These are phyloP conservation scores for Ectropis grisescens DNA, from an alignment of 1,140 invertebrate genomes.

Conservation along the genomic window DNA sequence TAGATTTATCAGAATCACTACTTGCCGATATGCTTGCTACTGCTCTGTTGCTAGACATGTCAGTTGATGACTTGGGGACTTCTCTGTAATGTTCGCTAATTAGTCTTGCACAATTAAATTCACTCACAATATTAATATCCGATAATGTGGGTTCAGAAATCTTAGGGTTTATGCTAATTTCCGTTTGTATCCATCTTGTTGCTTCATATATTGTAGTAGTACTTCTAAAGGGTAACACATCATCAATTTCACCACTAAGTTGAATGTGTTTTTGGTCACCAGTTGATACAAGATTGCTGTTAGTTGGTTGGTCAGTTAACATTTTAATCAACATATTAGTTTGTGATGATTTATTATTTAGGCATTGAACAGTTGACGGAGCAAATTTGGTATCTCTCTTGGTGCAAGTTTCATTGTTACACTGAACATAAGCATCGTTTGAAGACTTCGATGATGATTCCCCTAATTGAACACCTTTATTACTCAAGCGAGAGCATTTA, in stretches of 20 bases:
- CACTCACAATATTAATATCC: slow-evolving; percentile 43
- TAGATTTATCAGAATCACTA: too few species aligned
- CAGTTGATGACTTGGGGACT: slow-evolving; percentile 7
- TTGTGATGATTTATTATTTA: slow-evolving; percentile 38
- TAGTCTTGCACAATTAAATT: slow-evolving; percentile 27
- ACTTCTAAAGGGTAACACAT: too few species aligned
- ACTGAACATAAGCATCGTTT: too few species aligned
- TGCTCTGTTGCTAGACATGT: too few species aligned
- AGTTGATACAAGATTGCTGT: too few species aligned
- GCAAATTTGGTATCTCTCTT: too few species aligned
- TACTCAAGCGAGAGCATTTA: slow-evolving; percentile 39
- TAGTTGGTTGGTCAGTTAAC: too few species aligned
- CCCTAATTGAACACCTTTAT: slow-evolving; percentile 19
- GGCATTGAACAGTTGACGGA: slow-evolving; percentile 3
- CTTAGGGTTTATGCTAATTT: slow-evolving; percentile 52
- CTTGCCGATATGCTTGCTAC: too few species aligned
- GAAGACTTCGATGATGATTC: too few species aligned
- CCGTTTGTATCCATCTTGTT: slow-evolving; percentile 44
- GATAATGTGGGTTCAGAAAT: slow-evolving; percentile 44
- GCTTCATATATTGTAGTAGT: slow-evolving; percentile 26
- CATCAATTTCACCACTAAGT: too few species aligned
- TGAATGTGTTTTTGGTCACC: too few species aligned
- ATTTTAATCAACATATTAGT: slow-evolving; percentile 29
- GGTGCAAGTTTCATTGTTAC: too few species aligned
- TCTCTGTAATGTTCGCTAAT: slow-evolving; percentile 29